These are phyloP conservation scores for Lepidocolaptes lacrymiger DNA, from an alignment of 2,797 vertebrate species.

Conservation along the genomic window DNA sequence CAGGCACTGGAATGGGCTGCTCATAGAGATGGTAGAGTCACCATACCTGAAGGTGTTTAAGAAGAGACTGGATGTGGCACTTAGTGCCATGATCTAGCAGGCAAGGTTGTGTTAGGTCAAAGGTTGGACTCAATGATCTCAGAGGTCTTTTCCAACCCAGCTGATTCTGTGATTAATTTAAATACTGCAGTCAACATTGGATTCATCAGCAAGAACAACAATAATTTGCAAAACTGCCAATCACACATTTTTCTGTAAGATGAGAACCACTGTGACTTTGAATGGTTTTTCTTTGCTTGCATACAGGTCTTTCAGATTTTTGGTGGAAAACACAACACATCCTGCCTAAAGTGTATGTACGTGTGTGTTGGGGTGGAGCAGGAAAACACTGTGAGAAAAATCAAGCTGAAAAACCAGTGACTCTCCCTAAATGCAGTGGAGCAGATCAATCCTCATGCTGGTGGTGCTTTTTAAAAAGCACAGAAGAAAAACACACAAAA, in stretches of 20 bases:
- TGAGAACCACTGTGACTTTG: background rate
- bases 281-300: background rate
- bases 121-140: too few relatives aligned
- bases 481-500: background rate
- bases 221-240: background rate
- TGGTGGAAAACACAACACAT: background rate
- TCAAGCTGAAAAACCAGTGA: background rate
- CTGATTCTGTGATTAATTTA: background rate
- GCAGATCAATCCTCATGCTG: background rate
- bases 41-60: too few relatives aligned
- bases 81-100: too few relatives aligned
- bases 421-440: background rate
- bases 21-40: too few relatives aligned
- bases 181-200: background rate
- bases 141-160: too few relatives aligned
- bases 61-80: too few relatives aligned
- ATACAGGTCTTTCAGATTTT: background rate
- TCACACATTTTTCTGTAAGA: background rate
- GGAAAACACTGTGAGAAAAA: background rate
- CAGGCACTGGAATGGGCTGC: too few relatives aligned
- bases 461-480: background rate
- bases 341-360: background rate
- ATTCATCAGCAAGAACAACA: background rate
- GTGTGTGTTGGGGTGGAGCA: rapidly evolving
- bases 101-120: too few relatives aligned